Conservation (phyloP, 2,113 vertebrate species). For the Antigone vipio region DNA sequence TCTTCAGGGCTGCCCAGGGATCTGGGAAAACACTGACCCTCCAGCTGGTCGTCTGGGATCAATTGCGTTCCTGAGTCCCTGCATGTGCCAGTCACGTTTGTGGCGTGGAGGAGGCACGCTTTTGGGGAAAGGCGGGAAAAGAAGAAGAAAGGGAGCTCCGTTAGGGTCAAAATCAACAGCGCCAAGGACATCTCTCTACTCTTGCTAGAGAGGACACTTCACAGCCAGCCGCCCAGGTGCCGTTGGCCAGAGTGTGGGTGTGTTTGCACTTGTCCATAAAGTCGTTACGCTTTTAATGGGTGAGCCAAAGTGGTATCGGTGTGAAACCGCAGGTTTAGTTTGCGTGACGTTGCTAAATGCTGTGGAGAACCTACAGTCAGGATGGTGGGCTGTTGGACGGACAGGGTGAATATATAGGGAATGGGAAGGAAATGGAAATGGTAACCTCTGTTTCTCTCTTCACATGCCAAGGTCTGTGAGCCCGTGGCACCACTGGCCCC, state of each 20-base stretch:
- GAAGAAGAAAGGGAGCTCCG: neutral
- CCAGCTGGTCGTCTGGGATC: slow-evolving; percentile 20
- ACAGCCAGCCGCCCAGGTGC: neutral
- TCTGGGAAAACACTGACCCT: slow-evolving; percentile 28
- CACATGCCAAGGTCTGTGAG: fast-evolving
- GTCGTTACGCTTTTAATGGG: neutral
- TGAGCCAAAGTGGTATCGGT: neutral
- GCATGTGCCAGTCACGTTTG: neutral
- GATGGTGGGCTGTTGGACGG: neutral
- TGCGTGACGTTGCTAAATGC: neutral
- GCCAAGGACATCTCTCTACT: neutral
- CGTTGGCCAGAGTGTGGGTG: neutral
- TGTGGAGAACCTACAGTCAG: neutral
- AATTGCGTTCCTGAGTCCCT: neutral
- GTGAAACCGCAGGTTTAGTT: neutral
- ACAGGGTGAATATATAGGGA: neutral
- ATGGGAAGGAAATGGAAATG: neutral
- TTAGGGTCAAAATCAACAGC: neutral
- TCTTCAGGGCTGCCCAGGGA: neutral
- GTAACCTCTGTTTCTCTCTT: neutral
- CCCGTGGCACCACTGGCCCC: neutral
- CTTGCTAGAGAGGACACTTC: neutral
- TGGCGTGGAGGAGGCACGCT: neutral
- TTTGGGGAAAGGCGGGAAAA: neutral
- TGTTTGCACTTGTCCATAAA: neutral